Percentiles rank a stretch among this genome's conserved stretches.
These are phyloP conservation scores for Drosophila suboccidentalis DNA, from an alignment of 2,888 invertebrate genomes.

Conservation along the genomic window DNA sequence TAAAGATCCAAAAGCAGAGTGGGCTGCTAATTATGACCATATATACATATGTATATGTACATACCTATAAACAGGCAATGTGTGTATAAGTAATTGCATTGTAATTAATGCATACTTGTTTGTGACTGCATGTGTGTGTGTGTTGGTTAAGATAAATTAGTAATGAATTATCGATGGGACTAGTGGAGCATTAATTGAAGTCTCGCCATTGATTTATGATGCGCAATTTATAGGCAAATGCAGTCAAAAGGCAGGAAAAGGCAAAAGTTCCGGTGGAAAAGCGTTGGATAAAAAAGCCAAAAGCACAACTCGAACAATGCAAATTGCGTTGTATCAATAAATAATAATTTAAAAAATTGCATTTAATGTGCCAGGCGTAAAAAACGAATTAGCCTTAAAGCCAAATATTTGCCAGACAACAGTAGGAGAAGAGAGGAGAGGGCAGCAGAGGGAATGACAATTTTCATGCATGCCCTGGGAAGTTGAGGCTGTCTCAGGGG, in stretches of 20 bases:
- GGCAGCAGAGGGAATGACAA: constrained; percentile 30
- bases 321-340: constrained; percentile 62
- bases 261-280: constrained; percentile 20
- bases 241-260: constrained; percentile 17
- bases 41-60: constrained; percentile 4
- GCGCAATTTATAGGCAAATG: constrained; percentile 63
- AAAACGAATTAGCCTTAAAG: constrained; percentile 70
- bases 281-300: background rate
- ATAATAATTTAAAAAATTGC: constrained; percentile 74
- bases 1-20: constrained; percentile 1
- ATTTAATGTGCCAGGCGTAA: constrained; percentile 58
- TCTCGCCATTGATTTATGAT: constrained; percentile 71
- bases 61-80: constrained; percentile 30
- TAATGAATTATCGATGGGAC: constrained; percentile 76
- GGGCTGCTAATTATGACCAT: constrained; percentile 55
- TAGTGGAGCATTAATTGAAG: constrained; percentile 78
- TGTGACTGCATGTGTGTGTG: constrained; percentile 3
- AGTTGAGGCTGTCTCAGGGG: constrained; percentile 32
- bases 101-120: constrained; percentile 67
- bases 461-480: constrained; percentile 48
- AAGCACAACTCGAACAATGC: constrained; percentile 28
- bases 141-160: constrained; percentile 69
- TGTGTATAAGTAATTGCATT: constrained; percentile 67
- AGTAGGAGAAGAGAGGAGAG: background rate
- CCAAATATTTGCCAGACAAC: constrained; percentile 52